Base-by-base conservation (phyloP, 2,797 vertebrate species). In the Diglossa cyanea region DNA sequence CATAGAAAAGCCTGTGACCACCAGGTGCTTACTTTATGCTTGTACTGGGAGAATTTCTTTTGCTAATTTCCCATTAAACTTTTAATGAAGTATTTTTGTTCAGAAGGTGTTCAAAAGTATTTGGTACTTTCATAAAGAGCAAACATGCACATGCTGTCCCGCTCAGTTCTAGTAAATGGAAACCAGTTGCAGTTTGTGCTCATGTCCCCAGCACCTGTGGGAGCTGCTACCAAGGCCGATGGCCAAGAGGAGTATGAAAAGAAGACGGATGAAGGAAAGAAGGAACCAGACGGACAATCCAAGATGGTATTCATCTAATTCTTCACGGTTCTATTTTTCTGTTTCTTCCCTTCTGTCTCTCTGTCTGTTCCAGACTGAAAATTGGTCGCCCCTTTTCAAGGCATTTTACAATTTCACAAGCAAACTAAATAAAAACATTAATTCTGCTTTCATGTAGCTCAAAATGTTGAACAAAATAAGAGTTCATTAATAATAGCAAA, bases 201-300 rank as follows among this genome's bases (percentile, higher is more conserved):
- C 20, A 55, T 81, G 74, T 89, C 66, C 55, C 42, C 60, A 84
- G 66, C 71, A 93, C 71, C 55, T 76, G 74, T 72, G 74, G 55
- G 77, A 82, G 67, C 71, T 86, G 86, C 84, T 66, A 72, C 28
- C 55, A 94, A 61, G 81, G 77, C 93, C 94, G 93, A 85, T 91
- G 86, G 94, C 63, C 71, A 87, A 85, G 17, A 78, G 21, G 21
- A 87, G 13, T 60, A 91, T 79, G 74, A 94, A 94, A 93, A 88
- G 67, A 78, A 31, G 37, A 82, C 0, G 9, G 40, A 92, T 91
- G 81, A 92, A 81, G 83, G 31, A 78, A 86, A 95, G 71, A 87
- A 82, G 55, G 24, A 92, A 89, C 28, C 78, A 93, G 91, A 92
- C 2, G 3, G 86, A 91, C 37, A 89, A 85, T 57, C 53, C 67